Base-by-base conservation (phyloP, 2,113 vertebrate species). In the Morone saxatilis region DNA sequence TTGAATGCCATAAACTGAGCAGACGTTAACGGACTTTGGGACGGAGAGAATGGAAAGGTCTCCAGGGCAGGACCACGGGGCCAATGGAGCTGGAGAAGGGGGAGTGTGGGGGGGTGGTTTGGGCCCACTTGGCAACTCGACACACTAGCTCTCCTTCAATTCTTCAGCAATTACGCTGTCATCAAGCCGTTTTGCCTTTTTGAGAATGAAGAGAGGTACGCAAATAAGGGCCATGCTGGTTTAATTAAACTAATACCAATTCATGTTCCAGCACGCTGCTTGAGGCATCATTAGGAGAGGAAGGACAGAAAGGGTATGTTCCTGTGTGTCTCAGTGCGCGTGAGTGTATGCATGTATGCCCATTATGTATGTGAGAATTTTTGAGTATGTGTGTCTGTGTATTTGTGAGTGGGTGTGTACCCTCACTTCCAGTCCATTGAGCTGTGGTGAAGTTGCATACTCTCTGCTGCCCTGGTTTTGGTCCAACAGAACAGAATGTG, bases 241-340 rank as follows among this genome's bases (percentile, higher is more conserved):
- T 93, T 88, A 93, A 94, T 95, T 95, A 96, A 97, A 97, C 91
- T 86, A 90, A 10, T 80, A 94, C 89, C 20, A 60, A 92, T 92
- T 94, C 92, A 92, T 87, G 78, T 91, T 88, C 47, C 57, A 75
- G 76, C 84, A 78, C 92, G 86, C 90, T 83, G 85, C 81, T 85
- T 86, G 90, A 74, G 19, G 62, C 1, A 73, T 84, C 63, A 93
- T 93, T 93, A 92, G 89, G 20, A 92, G 66, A 7, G 70, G 76
- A 79, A 22, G 57, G 40, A 80, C 69, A 83, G 76, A 88, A 81
- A 84, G 79, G 22, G 53, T 48, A 54, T 67, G 80, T 66, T 69
- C 60, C 14, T 45, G 61, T 73, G 62, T 80, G 75, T 69, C 69
- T 77, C 20, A 43, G 73, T 63, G 72, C 8, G 12, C 25, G 22